Conservation (phyloP, 2,888 invertebrate species). For the Ichneumoninae sp. region DNA sequence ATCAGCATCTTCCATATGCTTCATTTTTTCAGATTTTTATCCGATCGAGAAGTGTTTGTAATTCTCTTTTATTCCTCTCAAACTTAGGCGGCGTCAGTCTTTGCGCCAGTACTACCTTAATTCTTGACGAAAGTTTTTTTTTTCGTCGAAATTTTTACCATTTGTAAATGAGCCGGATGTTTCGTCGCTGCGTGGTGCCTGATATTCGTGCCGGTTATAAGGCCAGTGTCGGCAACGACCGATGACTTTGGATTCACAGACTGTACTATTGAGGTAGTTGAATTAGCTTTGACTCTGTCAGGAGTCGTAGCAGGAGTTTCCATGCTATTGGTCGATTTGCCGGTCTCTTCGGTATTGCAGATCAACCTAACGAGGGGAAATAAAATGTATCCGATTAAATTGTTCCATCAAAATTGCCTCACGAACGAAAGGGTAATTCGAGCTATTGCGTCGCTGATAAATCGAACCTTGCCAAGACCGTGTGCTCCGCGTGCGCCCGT, state of each 20-base stretch:
- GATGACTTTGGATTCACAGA: slow-evolving; percentile 68
- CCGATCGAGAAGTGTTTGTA: too few relatives aligned
- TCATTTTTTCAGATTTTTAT: too few relatives aligned
- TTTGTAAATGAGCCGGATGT: slow-evolving; percentile 69
- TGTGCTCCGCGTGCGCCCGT: slow-evolving; percentile 90
- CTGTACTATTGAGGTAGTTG: slow-evolving; percentile 74
- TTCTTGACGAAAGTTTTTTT: not conserved
- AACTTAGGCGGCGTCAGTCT: too few relatives aligned
- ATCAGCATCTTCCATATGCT: too few relatives aligned
- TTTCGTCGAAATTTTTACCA: slow-evolving; percentile 68
- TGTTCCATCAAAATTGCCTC: not conserved
- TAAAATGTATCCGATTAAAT: not conserved
- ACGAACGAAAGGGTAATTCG: too few relatives aligned
- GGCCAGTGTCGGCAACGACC: slow-evolving; percentile 67
- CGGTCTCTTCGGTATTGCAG: slow-evolving; percentile 72
- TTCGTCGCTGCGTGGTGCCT: slow-evolving; percentile 72
- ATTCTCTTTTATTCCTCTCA: too few relatives aligned
- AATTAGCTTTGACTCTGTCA: slow-evolving; percentile 72
- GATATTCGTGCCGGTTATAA: slow-evolving; percentile 67
- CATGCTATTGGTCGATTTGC: slow-evolving; percentile 68
- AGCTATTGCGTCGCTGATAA: too few relatives aligned
- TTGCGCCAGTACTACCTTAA: too few relatives aligned
- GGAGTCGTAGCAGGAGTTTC: slow-evolving; percentile 75
- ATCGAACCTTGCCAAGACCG: slow-evolving; percentile 86
- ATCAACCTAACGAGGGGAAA: slow-evolving; percentile 70